phyloP scores from a whole-genome alignment of 2,888 invertebrate genomes.

The Cephus sareptanus region DNA sequence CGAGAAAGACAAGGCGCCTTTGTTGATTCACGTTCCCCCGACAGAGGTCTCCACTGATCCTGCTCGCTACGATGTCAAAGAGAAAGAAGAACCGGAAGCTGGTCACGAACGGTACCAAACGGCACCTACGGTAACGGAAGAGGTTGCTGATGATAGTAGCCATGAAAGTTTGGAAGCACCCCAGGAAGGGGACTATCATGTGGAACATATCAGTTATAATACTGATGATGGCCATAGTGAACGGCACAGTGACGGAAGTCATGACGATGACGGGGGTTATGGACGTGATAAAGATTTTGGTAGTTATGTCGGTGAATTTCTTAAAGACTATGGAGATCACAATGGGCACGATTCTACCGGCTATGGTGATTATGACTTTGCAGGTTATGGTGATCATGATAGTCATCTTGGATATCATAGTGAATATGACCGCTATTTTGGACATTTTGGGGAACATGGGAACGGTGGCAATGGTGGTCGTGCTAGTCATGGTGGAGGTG shows the following conservation, averaged over 20 bases:
- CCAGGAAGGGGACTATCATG: background rate
- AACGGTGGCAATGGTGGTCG: background rate
- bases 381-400: background rate
- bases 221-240: background rate
- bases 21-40: background rate
- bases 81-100: background rate
- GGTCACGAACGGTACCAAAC: background rate
- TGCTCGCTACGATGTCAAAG: background rate
- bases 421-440: background rate
- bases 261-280: constrained; percentile 1
- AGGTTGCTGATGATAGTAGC: background rate
- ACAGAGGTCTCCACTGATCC: background rate
- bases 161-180: background rate
- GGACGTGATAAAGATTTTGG: background rate
- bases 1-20: background rate
- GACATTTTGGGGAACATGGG: constrained; percentile 1
- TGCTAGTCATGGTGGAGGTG: background rate
- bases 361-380: background rate
- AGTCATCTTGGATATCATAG: background rate
- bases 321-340: background rate
- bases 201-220: background rate
- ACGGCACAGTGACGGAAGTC: background rate
- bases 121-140: background rate
- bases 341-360: background rate
- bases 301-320: background rate